Evolutionary conservation across 2,113 vertebrate species (phyloP), one percentile per base, ranked within the genome.

Genomic region (Sturnira hondurensis): DNA sequence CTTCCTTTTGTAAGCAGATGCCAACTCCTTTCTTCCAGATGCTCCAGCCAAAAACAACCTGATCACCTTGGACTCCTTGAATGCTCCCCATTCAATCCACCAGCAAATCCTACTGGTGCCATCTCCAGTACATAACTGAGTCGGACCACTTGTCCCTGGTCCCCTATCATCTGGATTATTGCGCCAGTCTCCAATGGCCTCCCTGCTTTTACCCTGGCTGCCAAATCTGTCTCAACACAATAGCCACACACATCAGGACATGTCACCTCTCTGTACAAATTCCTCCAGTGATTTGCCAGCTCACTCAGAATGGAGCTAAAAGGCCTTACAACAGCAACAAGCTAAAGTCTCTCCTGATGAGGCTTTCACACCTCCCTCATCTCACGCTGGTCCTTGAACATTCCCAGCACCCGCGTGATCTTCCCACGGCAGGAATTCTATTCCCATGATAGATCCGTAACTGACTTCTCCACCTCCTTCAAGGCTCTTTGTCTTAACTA

Each of bases 361-460:
- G 28, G 5, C 10, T 76, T 12, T 67, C 38, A 33, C 24, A 43
- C 19, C 50, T 36, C 38, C 31, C 36, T 16, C 20, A 52, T 24
- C 52, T 86, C 74, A 38, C 3, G 0, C 16, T 19, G 50, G 47
- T 24, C 76, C 47, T 5, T 11, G 43, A 90, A 67, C 26, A 67
- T 41, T 11, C 45, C 77, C 36, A 45, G 63, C 19, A 50, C 15
- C 33, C 12, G n/a, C 73, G 11, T 17, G 33, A 5, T 47, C 11
- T 76, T 77, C 84, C 68, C 41, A 24, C 16, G n/a, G 19, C 28
- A 41, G 61, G 19, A 41, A 12, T 8, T 28, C 91, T 28, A 24
- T 3, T 56, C 20, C 28, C 36, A 43, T 0, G 0, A 20, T 9
- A 26, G 13, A 63, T 20, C 50, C 52, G 11, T 0, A 8, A 33